Base-by-base conservation (phyloP, 2,797 vertebrate genomes). In the Manis javanica region DNA sequence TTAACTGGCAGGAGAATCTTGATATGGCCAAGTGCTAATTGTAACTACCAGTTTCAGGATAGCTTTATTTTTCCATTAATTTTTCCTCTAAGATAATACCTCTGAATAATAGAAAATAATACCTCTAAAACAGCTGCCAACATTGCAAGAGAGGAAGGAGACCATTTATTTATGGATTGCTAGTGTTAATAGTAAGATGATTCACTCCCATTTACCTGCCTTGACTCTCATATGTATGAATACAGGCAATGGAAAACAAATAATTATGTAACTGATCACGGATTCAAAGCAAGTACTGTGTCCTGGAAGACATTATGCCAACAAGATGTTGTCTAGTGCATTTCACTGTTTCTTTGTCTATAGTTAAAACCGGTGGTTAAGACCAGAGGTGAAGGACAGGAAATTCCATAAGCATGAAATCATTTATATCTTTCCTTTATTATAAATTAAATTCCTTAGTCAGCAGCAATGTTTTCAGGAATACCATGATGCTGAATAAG, bases 41-140 rank as follows among this genome's bases (percentile, higher is more conserved):
- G 74, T 26, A 71, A 37, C 39, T 69, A 59, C 39, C 23, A 79
- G 7, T 66, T 95, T 37, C 74, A 63, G 46, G 55, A 31, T n/a
- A 82, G 57, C 5, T 23, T 59, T 79, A 46, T 37, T 68, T 82
- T 83, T 78, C 14, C 24, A 74, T 78, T 61, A 84, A 72, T 81
- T 5, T 0, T 93, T 84, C 31, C 1, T 78, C 75, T 7, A 53
- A 89, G 87, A 75, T 75, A 75, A 12, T 51, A 34, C 53, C 29
- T 86, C 16, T 66, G 49, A 78, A 71, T 46, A 46, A 1, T 71
- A 42, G 19, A 13, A 89, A 89, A 71, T 71, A 75, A 12, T 51
- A 34, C 53, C 29, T 86, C 10, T 66, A 55, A 78, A 71, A 37
- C 19, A 90, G 15, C 16, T 51, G 8, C 49, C n/a, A 77, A 51